Conservation (phyloP, 2,888 invertebrate genomes). For the Alviniconcha strummeri region DNA sequence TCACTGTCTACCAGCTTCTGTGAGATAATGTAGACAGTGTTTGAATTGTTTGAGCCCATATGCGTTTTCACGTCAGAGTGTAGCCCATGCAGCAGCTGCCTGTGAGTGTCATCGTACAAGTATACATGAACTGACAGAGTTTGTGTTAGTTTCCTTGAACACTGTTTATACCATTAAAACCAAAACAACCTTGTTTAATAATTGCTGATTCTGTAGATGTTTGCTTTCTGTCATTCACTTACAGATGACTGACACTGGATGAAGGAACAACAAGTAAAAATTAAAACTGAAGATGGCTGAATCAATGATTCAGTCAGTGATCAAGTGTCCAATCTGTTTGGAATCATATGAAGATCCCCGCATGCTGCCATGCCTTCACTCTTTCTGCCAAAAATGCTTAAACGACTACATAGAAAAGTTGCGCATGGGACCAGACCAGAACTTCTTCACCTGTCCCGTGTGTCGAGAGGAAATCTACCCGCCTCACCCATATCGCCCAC, state of each 20-base stretch:
- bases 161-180: no score
- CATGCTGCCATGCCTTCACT: conserved; percentile 34
- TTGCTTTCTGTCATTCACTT: no score
- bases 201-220: no score
- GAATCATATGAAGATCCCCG: conserved; percentile 31
- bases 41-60: no score
- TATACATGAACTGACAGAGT: no score
- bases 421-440: conserved; percentile 13
- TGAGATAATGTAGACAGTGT: neutral
- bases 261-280: no score
- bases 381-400: conserved; percentile 31
- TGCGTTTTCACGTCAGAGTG: no score
- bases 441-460: conserved; percentile 30
- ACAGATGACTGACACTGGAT: no score
- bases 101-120: no score
- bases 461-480: conserved; percentile 33
- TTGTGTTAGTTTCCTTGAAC: no score
- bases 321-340: conserved; percentile 33
- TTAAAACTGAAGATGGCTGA: conserved; percentile 14
- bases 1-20: conserved; percentile 14
- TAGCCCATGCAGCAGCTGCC: no score
- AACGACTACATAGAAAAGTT: conserved; percentile 26
- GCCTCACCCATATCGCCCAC: conserved; percentile 21
- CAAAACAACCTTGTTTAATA: no score
- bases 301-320: conserved; percentile 31